Conservation (phyloP, 2,797 vertebrate genomes). For the Sarcoramphus papa region DNA sequence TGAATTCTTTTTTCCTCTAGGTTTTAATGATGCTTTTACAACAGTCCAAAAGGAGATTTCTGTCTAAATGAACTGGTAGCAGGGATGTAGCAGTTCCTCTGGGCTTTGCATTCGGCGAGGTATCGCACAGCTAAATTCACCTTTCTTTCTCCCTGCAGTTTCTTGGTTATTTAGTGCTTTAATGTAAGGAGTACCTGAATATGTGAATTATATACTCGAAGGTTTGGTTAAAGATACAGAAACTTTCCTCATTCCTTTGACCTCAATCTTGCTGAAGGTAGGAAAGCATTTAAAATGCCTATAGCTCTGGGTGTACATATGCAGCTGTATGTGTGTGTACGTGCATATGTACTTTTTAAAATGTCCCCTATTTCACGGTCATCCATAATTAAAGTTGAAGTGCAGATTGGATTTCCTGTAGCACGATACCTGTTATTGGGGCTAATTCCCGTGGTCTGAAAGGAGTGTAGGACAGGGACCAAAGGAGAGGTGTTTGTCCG, state of each 20-base stretch:
- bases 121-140: neutral
- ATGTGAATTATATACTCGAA: too few relatives aligned
- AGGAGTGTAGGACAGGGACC: neutral
- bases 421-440: neutral
- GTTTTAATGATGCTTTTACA: conserved; percentile 22
- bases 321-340: neutral
- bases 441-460: neutral
- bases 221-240: neutral
- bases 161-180: neutral
- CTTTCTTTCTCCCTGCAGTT: neutral
- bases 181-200: neutral
- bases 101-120: neutral
- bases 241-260: neutral
- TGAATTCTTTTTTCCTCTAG: neutral
- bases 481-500: neutral
- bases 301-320: fast-evolving
- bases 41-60: neutral
- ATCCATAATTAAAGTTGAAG: neutral
- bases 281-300: neutral
- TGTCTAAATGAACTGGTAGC: neutral
- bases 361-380: neutral
- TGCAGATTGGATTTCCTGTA: neutral
- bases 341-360: neutral
- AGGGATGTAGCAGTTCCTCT: neutral
- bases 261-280: neutral